Conservation (phyloP, 2,113 vertebrate genomes). For the Bombycilla garrulus region DNA sequence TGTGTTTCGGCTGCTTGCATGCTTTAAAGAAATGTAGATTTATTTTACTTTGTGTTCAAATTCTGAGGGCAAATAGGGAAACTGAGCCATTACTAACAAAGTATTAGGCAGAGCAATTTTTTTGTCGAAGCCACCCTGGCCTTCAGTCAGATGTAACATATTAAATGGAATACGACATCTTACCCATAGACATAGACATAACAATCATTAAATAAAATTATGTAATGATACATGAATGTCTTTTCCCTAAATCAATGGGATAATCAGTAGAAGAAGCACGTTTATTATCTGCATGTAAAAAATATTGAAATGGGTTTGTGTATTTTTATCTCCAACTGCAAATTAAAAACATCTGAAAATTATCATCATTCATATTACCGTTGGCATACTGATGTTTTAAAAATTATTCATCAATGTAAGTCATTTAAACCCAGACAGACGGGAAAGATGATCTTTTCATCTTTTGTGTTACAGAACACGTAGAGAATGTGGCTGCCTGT, state of each 20-base stretch:
- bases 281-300: slow-evolving; percentile 22
- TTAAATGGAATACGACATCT: slow-evolving; percentile 30
- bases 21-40: slow-evolving; percentile 16
- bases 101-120: neutral
- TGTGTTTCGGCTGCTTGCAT: slow-evolving; percentile 55
- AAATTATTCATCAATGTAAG: neutral
- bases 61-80: slow-evolving; percentile 6
- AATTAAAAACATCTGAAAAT: slow-evolving; percentile 55
- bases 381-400: slow-evolving; percentile 6
- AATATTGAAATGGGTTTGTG: slow-evolving; percentile 14
- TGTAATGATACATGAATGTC: neutral
- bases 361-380: neutral
- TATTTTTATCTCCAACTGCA: slow-evolving; percentile 33
- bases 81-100: neutral
- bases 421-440: neutral
- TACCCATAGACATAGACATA: slow-evolving; percentile 27
- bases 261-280: slow-evolving; percentile 20
- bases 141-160: slow-evolving; percentile 20
- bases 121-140: neutral
- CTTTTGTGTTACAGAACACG: slow-evolving; percentile 24
- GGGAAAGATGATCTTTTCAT: slow-evolving; percentile 23
- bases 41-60: neutral
- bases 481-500: slow-evolving; percentile 28
- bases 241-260: neutral
- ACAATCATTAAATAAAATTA: slow-evolving; percentile 25